A percentile compares a stretch with the other conserved stretches of the same genome.
phyloP scores from a whole-genome alignment of 2,888 invertebrate genomes.

The Laspeyria flexula region DNA sequence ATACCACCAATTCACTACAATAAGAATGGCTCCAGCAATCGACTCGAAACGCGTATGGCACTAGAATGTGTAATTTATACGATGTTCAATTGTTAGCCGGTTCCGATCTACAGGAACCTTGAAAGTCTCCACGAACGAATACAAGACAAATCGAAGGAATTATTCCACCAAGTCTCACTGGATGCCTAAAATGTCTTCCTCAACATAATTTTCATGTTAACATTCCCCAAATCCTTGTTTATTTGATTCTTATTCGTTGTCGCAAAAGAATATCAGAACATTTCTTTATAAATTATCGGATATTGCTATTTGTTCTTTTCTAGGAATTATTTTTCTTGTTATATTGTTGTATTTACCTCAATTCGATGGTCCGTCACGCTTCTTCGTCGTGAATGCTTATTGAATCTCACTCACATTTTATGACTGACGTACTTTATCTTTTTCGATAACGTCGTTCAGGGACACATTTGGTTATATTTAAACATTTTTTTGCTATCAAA shows the following conservation, averaged over 20 bases:
- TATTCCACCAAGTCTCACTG: constrained; percentile 35
- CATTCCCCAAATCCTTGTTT: constrained; percentile 48
- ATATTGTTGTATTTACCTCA: constrained; percentile 44
- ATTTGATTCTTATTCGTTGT: constrained; percentile 32
- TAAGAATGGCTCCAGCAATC: constrained; percentile 23
- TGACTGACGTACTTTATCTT: constrained; percentile 45
- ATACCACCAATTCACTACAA: constrained; percentile 14
- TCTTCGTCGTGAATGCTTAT: constrained; percentile 21
- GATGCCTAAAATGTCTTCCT: constrained; percentile 38
- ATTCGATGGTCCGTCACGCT: constrained; percentile 25
- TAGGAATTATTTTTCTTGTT: constrained; percentile 16
- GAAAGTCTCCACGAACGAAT: constrained; percentile 36
- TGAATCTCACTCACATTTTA: constrained; percentile 29
- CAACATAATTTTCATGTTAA: constrained; percentile 46
- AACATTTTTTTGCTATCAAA: constrained; percentile 58
- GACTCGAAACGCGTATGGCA: constrained; percentile 40
- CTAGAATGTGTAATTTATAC: constrained; percentile 49
- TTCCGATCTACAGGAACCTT: constrained; percentile 37
- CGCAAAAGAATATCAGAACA: constrained; percentile 23
- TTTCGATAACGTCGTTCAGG: constrained; percentile 40
- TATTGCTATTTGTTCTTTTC: constrained; percentile 27
- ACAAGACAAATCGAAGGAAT: constrained; percentile 33
- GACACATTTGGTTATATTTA: constrained; percentile 47
- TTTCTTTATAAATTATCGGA: constrained; percentile 38
- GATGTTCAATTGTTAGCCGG: constrained; percentile 31